Conservation (phyloP, 2,113 vertebrate species). For the Brienomyrus brachyistius region DNA sequence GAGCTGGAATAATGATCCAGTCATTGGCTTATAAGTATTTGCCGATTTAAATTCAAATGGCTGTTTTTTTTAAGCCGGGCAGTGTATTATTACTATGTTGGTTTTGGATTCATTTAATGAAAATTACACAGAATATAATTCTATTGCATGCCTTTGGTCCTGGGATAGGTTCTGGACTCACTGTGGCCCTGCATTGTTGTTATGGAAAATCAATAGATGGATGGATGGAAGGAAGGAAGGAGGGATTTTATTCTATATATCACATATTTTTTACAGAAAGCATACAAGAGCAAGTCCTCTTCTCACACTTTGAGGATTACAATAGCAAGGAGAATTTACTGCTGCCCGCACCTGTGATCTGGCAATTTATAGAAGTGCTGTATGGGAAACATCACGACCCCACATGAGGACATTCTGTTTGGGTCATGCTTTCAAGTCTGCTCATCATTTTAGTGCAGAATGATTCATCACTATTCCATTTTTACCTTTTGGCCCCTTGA, state of each 20-base stretch:
- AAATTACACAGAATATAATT: neutral
- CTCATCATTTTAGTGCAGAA: neutral
- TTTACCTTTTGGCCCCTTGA: neutral
- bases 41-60: neutral
- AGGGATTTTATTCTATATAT: neutral
- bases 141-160: neutral
- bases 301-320: neutral
- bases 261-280: neutral
- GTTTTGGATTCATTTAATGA: neutral
- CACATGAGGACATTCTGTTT: neutral
- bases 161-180: neutral
- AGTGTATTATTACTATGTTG: neutral
- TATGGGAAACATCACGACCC: constrained; percentile 2
- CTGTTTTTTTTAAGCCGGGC: neutral
- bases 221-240: neutral
- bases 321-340: neutral
- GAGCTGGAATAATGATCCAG: neutral
- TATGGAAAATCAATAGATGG: neutral
- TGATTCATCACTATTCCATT: constrained; percentile 10
- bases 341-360: neutral
- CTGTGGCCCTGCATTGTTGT: neutral
- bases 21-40: neutral
- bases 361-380: neutral
- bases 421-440: neutral
- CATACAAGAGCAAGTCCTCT: neutral